Base-by-base conservation (phyloP, 2,888 invertebrate genomes). In the Drosophila quinaria region DNA sequence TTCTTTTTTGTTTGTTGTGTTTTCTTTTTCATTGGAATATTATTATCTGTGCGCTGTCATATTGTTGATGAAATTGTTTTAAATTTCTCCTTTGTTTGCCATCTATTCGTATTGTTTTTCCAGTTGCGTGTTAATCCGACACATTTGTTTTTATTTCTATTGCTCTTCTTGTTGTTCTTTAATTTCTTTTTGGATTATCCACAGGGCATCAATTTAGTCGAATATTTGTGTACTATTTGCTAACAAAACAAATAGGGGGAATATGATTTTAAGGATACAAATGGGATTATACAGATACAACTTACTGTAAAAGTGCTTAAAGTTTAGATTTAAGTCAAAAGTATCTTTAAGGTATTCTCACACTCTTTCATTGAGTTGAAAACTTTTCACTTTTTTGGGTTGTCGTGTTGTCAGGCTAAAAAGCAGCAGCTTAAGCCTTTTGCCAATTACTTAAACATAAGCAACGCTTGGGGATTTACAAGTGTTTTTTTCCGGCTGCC, bases 171-270 rank as follows among this genome's bases (percentile, higher is more conserved):
- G 71, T 79, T 78, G 56, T 72, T 67, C 59, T 72, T 80, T 71
- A 80, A 83, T 88, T 90, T 90, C 78, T 82, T 75, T 81, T 70
- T 80, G 90, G 86, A 91, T 90, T 80, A 89, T 80, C 90, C 74
- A 60, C 49, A 56, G 79, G 78, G 74, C 76, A 80, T 70, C 68
- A 77, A 69, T 80, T 89, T 73, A 78, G 69, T 79, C 55, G 55
- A 52, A 63, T 67, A 73, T 86, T 86, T 78, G 68, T 70, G 62
- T 76, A 51, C 46, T 62, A 13, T 50, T 22, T 51, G 47, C 31
- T 31, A 15, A 35, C 6, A 41, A 42, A 50, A 50, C 39, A 17
- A 17, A 22, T 15, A 10, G n/a, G 9, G 31, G 35, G n/a, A n/a
- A 17, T 35, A 25, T 46, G 15, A 44, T 17, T 56, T 25, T 13